Conservation (phyloP, 1,140 invertebrate species). For the Drosophila ogumai region DNA sequence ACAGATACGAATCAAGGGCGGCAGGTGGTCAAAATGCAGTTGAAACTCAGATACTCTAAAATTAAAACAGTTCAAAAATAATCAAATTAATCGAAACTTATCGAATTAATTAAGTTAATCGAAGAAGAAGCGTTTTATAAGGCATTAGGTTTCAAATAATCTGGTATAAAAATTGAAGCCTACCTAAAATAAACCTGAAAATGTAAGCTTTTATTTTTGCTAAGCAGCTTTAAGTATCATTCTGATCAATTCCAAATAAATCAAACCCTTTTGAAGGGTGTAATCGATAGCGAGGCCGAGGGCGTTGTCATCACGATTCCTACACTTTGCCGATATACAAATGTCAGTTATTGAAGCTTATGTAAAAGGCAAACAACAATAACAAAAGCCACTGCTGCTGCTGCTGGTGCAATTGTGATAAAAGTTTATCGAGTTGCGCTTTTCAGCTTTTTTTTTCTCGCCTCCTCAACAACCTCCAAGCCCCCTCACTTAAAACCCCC, state of each 20-base stretch:
- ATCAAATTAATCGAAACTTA: not conserved
- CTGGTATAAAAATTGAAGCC: too few species aligned
- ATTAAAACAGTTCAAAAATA: not conserved
- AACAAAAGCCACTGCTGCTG: slow-evolving; percentile 57
- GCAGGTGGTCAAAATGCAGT: slow-evolving; percentile 8
- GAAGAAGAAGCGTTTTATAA: too few species aligned
- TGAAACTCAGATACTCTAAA: slow-evolving; percentile 1
- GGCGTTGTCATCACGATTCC: slow-evolving; percentile 48
- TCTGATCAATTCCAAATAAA: not conserved
- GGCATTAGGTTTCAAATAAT: too few species aligned
- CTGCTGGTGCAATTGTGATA: slow-evolving; percentile 75
- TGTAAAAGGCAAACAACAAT: slow-evolving; percentile 36
- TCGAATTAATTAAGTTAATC: not conserved
- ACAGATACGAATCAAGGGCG: slow-evolving; percentile 31
- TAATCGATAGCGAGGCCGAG: slow-evolving; percentile 17
- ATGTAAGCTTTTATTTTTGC: not conserved
- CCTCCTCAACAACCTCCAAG: slow-evolving; percentile 12
- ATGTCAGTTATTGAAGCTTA: slow-evolving; percentile 54
- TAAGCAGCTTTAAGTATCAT: not conserved
- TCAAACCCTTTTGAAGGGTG: slow-evolving; percentile 11
- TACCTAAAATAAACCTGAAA: not conserved
- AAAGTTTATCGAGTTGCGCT: slow-evolving; percentile 77
- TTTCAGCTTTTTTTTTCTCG: slow-evolving; percentile 45
- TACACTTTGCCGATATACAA: slow-evolving; percentile 35
- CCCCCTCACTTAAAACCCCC: not conserved